Evolutionary conservation across 1,140 invertebrate genomes (phyloP).

Genomic region (Caenorhabditis remanei): DNA sequence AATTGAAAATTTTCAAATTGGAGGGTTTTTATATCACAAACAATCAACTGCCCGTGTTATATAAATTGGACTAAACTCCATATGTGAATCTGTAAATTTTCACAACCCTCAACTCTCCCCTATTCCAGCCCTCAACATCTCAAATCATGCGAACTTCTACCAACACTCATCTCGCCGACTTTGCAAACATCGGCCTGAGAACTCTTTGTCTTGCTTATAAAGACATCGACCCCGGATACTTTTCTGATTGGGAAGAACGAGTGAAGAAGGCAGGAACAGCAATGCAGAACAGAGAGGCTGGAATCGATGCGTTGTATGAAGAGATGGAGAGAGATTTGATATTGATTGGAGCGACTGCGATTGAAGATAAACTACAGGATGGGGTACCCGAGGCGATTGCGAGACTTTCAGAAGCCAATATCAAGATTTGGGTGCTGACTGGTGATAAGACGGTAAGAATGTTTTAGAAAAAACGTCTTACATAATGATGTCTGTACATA

Average conservation of each 20-base stretch:
- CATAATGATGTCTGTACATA: constrained; percentile 19
- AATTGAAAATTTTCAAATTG: no score
- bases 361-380: constrained; percentile 99
- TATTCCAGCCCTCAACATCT: constrained; percentile 67
- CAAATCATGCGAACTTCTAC: constrained; percentile 71
- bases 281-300: constrained; percentile 85
- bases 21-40: no score
- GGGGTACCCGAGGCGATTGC: constrained; percentile 96
- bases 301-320: constrained; percentile 93
- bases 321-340: constrained; percentile 93
- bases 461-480: constrained; percentile 1
- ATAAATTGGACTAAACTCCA: not conserved
- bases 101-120: no score
- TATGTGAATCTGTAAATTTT: not conserved
- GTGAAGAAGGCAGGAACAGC: constrained; percentile 68
- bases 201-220: constrained; percentile 91
- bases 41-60: no score
- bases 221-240: constrained; percentile 88
- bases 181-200: constrained; percentile 93
- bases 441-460: constrained; percentile 87
- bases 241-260: constrained; percentile 87
- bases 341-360: constrained; percentile 91
- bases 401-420: constrained; percentile 91
- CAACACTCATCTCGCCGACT: constrained; percentile 84
- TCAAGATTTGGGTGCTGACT: constrained; percentile 98